Evolutionary conservation across 2,888 invertebrate genomes (phyloP), one percentile per base, ranked within the genome.

Genomic region (Scaptomyza reducta): DNA sequence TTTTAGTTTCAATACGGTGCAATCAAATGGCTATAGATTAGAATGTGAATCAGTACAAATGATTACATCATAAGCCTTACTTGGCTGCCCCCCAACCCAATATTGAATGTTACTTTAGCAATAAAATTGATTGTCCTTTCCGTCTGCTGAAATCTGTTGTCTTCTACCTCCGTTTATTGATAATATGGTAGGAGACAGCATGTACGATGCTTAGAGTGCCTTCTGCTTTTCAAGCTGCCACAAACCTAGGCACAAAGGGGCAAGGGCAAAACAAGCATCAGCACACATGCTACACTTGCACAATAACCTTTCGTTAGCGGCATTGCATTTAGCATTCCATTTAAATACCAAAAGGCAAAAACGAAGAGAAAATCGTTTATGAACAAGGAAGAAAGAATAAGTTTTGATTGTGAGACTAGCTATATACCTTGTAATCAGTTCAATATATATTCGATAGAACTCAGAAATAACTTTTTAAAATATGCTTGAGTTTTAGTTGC

Each of bases 311-410:
- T 41, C 40, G 29, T 46, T 47, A 16, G 40, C 16, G 46, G 53
- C 44, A 60, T 65, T 74, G 63, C 61, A 63, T 75, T 62, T 63
- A 65, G 72, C 68, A 82, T 75, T 82, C 65, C 69, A 82, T 85
- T 82, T 66, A 70, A 80, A 80, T 85, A 29, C 46, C 71, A 70
- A 70, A 75, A 57, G 41, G 33, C 65, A 58, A 57, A 27, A 60
- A 42, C 44, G 33, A 13, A 51, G 25, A 16, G 56, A 46, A 63
- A 70, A 57, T 70, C 57, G 53, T 49, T 61, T 64, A 53, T 73
- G 49, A 44, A 51, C 31, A 16, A 13, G 13, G 11, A 5, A 3
- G 10, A 5, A 14, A 3, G 25, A 47, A 13, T 31, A 33, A 16
- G 5, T 5, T 5, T 22, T 10, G 33, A 11, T 25, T 1, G 16